Evolutionary conservation across 1,140 invertebrate genomes (phyloP), one percentile per base, ranked within the genome.

Genomic region (Eulimnadia texana): DNA sequence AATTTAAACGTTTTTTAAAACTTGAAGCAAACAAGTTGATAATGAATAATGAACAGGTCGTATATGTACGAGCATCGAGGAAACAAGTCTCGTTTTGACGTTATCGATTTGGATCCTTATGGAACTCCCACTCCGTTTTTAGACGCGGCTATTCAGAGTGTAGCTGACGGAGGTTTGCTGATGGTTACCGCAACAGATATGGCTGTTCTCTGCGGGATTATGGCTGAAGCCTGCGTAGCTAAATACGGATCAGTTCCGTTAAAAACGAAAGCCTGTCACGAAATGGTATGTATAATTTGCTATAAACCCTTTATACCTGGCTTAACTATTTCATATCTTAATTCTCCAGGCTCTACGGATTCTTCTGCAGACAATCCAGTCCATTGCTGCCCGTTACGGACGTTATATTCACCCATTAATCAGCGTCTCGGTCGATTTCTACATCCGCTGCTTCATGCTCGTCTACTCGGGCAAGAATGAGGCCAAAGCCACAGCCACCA

Each of bases 111-210:
- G 33, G 97, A 99, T 77, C 97, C 97, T 0, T 99, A 99, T 71
- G 97, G 97, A 3, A 93, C 90, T 69, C 90, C 95, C 0, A 84
- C 90, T 2, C 83, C 82, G 54, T 99, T 99, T 74, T 76, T 99
- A 0, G 95, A 99, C 73, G 79, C 85, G 1, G 93, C 93, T 0
- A 85, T 99, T 23, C 80, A 83, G 65, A 81, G 83, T 65, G 75
- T 90, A 0, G 76, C 78, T 25, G 84, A 91, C 67, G 86, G 85
- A 11, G 88, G 88, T 1, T 67, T 91, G 10, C 73, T 99, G n/a
- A 80, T 97, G 64, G 83, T 99, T 0, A 99, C 97, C 0, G 94
- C 93, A 22, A 99, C 97, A 0, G 97, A 99, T 72, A 93, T 96
- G 87, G 96, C 93, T 1, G 85, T 98, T 11, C 74, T 99, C 51